Conservation (phyloP, 2,888 invertebrate genomes). For the Nematopogon swammerdamellus region DNA sequence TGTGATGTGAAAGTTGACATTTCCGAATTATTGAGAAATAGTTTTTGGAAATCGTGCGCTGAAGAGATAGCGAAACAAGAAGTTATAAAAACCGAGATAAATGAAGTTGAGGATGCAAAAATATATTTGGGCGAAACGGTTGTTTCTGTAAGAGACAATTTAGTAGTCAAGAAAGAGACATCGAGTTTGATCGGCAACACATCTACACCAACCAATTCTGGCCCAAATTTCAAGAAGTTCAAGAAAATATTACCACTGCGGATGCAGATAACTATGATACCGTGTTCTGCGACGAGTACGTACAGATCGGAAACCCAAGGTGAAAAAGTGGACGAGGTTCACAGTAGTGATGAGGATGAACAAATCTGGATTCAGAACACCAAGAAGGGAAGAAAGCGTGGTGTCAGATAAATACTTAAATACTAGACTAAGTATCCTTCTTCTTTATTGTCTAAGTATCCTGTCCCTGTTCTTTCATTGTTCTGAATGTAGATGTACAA, state of each 20-base stretch:
- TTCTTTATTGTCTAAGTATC: too few species aligned
- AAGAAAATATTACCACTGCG: constrained; percentile 47
- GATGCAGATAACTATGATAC: constrained; percentile 19
- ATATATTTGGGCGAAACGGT: constrained; percentile 36
- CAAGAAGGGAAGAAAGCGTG: neutral
- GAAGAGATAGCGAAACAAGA: constrained; percentile 1
- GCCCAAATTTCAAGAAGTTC: constrained; percentile 43
- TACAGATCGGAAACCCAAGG: neutral
- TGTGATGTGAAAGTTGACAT: constrained; percentile 19
- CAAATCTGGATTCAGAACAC: neutral
- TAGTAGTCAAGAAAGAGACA: constrained; percentile 37
- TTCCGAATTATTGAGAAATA: constrained; percentile 27
- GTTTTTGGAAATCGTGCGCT: constrained; percentile 13
- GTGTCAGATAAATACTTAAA: neutral
- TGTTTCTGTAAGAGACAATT: constrained; percentile 27
- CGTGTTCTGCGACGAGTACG: neutral
- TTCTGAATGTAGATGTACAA: too few species aligned
- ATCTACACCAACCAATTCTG: constrained; percentile 5
- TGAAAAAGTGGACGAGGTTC: neutral
- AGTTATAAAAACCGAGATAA: constrained; percentile 16
- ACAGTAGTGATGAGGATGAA: neutral
- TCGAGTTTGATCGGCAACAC: neutral
- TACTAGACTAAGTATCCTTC: too few species aligned
- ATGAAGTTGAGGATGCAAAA: constrained; percentile 17
- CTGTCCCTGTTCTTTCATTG: too few species aligned